Evolutionary conservation across 2,797 vertebrate genomes (phyloP).

Genomic region (Rhincodon typus): DNA sequence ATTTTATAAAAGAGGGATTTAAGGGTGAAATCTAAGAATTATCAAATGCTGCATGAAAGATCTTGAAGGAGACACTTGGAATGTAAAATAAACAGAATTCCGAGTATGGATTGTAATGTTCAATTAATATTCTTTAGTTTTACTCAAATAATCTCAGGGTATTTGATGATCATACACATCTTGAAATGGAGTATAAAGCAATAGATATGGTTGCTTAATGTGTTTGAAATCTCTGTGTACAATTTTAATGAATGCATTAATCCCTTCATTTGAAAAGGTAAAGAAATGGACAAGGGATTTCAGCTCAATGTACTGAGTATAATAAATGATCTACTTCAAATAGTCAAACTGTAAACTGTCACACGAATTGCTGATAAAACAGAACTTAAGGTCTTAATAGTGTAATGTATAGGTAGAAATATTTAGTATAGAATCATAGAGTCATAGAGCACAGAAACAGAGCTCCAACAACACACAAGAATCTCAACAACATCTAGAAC

Average conservation of each 20-base stretch:
- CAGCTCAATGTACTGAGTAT: neutral
- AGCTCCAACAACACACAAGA: neutral
- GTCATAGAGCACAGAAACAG: no score
- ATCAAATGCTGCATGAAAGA: neutral
- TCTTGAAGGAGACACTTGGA: neutral
- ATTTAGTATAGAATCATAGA: neutral
- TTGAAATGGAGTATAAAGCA: neutral
- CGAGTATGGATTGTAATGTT: neutral
- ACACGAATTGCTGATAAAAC: no score
- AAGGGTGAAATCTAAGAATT: neutral
- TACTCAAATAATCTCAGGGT: no score
- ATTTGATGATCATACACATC: neutral
- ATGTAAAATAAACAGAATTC: neutral
- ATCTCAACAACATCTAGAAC: neutral
- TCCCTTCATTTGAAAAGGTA: neutral
- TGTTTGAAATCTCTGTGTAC: neutral
- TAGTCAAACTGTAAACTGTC: no score
- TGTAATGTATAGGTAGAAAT: no score
- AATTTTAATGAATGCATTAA: conserved; percentile 13
- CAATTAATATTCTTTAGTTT: conserved; percentile 16
- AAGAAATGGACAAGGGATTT: neutral
- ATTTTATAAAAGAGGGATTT: neutral
- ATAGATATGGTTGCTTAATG: neutral
- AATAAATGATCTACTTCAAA: no score
- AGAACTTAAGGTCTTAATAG: no score